A percentile compares a stretch with the other conserved stretches of the same genome.
phyloP scores from a whole-genome alignment of 1,140 invertebrate species.

The Cydia fagiglandana region DNA sequence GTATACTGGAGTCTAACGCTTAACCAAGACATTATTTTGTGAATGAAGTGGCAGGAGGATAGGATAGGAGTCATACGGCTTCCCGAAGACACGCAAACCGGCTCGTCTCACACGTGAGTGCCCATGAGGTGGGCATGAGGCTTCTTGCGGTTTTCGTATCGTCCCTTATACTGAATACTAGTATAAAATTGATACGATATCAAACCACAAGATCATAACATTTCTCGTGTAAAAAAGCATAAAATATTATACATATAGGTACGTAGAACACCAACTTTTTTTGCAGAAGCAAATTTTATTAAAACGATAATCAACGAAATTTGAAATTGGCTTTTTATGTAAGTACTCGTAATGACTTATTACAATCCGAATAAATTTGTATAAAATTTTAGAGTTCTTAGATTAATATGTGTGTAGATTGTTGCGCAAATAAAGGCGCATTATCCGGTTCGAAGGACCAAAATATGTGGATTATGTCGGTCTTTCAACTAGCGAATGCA shows the following conservation, averaged over 20 bases:
- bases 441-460: too few species aligned
- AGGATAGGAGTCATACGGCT: conserved; percentile 45
- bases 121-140: conserved; percentile 43
- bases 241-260: background rate
- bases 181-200: conserved; percentile 13
- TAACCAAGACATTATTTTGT: background rate
- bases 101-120: conserved; percentile 57
- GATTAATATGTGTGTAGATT: too few species aligned
- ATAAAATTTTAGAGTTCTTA: too few species aligned
- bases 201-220: conserved; percentile 14
- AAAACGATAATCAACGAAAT: too few species aligned
- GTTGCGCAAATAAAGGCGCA: too few species aligned
- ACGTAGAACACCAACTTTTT: too few species aligned
- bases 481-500: too few species aligned
- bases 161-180: conserved; percentile 2
- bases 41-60: background rate
- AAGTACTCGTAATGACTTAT: too few species aligned
- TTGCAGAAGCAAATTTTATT: too few species aligned
- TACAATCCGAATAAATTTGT: too few species aligned
- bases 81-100: conserved; percentile 50
- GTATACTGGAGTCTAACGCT: background rate
- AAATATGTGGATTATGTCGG: too few species aligned
- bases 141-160: conserved; percentile 40
- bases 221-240: background rate
- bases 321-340: too few species aligned